Evolutionary conservation across 1,140 invertebrate genomes (phyloP).

Genomic region (Pseudomyrmex pallidus): DNA sequence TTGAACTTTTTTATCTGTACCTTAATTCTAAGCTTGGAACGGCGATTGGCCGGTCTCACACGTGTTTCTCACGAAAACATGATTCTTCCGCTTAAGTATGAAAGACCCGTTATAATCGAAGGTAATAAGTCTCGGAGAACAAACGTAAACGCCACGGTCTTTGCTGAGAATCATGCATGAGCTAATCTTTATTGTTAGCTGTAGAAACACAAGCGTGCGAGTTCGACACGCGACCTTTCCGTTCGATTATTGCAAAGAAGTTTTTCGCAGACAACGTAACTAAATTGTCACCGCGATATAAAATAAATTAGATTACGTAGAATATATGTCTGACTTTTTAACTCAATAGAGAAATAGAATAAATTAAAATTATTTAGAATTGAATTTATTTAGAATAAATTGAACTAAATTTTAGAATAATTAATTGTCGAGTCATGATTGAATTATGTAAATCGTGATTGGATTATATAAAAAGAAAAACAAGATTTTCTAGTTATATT

Average conservation of each 20-base stretch:
- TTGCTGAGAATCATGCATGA: slow-evolving; percentile 45
- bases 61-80: slow-evolving; percentile 38
- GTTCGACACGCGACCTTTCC: slow-evolving; percentile 67
- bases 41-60: neutral
- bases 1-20: neutral
- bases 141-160: slow-evolving; percentile 55
- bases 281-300: no score
- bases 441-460: no score
- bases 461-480: no score
- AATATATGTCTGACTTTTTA: no score
- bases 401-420: no score
- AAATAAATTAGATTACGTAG: no score
- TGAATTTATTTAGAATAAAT: no score
- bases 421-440: no score
- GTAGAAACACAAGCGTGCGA: slow-evolving; percentile 44
- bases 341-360: no score
- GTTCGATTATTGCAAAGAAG: slow-evolving; percentile 36
- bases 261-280: slow-evolving; percentile 5
- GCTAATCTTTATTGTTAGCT: slow-evolving; percentile 71
- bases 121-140: slow-evolving; percentile 45
- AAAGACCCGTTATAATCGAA: slow-evolving; percentile 58
- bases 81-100: slow-evolving; percentile 43
- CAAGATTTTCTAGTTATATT: neutral
- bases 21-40: neutral
- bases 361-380: no score